Conservation (phyloP, 2,797 vertebrate genomes). For the Alfaro cultratus region DNA sequence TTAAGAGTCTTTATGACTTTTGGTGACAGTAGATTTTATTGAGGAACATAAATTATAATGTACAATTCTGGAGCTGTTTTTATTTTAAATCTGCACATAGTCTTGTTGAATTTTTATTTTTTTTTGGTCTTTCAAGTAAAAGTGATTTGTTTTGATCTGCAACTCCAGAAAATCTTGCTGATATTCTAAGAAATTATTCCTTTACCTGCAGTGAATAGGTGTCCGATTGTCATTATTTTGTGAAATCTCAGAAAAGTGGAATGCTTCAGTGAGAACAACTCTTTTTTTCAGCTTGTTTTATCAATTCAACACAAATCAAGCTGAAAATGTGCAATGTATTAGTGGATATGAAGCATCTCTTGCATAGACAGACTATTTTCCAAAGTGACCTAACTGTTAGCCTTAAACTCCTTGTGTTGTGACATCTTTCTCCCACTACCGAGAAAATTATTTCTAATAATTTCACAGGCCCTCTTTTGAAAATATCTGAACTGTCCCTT, state of each 20-base stretch:
- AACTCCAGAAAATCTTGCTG: neutral
- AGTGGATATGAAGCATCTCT: neutral
- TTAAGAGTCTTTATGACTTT: neutral
- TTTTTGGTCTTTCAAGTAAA: neutral
- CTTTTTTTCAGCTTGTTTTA: neutral
- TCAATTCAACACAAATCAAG: neutral
- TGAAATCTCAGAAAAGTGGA: neutral
- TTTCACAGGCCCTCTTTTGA: neutral
- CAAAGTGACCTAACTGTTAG: neutral
- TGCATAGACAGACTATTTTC: neutral
- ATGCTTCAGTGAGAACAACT: neutral
- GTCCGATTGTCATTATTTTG: neutral
- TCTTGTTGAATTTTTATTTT: neutral
- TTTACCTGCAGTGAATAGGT: neutral
- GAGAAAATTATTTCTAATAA: neutral
- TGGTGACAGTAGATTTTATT: neutral
- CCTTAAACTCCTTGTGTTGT: neutral
- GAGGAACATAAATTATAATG: neutral
- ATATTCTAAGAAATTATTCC: neutral
- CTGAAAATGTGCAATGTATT: neutral
- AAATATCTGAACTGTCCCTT: neutral
- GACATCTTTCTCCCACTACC: neutral
- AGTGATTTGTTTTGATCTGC: neutral
- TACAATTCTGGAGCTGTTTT: neutral
- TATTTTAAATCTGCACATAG: neutral